Evolutionary conservation across 2,113 vertebrate genomes (phyloP), one percentile per base, ranked within the genome.

Genomic region (Mormyrus iriodes): DNA sequence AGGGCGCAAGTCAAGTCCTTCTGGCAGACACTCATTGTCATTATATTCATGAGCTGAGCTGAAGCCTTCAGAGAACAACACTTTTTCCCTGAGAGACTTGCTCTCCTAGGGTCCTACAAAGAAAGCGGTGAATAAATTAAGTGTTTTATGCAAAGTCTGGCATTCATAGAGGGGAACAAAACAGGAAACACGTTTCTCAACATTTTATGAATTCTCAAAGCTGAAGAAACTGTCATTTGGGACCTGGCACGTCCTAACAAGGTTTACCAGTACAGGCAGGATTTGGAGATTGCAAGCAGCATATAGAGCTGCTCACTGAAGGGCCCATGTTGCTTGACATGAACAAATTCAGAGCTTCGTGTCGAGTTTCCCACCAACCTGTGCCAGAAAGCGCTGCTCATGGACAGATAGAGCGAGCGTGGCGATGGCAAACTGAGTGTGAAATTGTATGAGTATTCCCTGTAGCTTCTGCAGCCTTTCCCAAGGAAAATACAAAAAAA

Each of bases 51-150:
- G 15, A 76, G 48, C 31, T 52, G 87, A 48, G 27, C 24, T 21
- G 46, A 61, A 88, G 27, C 24, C 24, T 73, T 46, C 21, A 48
- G 35, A 87, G 86, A 42, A 65, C 86, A 44, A 53, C 86, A 24
- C 24, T 42, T 44, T 44, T 69, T 88, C n/a, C 44, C n/a, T 27
- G 9, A 35, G 61, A 12, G 46, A 73, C 42, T 6, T 55, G 42
- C 87, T 49, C 27, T 88, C 87, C 61, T 76, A 9, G 61, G 31
- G 21, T n/a, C 87, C 42, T 31, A 73, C 55, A 88, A 88, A 88
- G 39, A 49, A n/a, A 6, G 31, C 2, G 12, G 61, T 42, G 73
- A 79, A 35, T 79, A 79, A 35, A 79, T 39, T 42, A 42, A 69
- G 58, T 35, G n/a, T 35, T 51, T 87, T 61, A 87, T 87, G 86